Conservation (phyloP, 2,113 vertebrate genomes). For the Stercorarius parasiticus region DNA sequence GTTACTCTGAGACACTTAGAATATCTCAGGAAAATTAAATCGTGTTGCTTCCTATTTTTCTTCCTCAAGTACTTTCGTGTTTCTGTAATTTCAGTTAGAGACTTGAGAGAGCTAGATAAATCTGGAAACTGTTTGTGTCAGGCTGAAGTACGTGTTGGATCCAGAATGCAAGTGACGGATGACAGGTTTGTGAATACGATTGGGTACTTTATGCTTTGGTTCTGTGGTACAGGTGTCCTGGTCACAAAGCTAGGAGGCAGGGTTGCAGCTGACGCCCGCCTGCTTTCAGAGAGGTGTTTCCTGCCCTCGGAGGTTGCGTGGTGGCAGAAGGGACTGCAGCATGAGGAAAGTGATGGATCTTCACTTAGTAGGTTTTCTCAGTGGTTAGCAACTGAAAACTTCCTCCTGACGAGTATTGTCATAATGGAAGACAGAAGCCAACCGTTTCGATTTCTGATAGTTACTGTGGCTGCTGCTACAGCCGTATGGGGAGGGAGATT, state of each 20-base stretch:
- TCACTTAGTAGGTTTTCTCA: neutral
- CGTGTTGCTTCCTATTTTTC: neutral
- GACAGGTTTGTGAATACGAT: neutral
- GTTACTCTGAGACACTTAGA: neutral
- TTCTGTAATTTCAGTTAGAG: neutral
- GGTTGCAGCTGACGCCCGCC: neutral
- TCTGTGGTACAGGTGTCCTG: neutral
- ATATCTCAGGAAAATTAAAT: neutral
- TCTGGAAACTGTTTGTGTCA: neutral
- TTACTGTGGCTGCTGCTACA: neutral
- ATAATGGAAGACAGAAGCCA: neutral
- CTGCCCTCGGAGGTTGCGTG: neutral
- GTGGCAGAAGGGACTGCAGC: neutral
- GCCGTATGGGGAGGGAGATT: neutral
- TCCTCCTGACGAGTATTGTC: neutral
- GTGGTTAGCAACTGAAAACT: neutral
- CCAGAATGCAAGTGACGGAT: neutral
- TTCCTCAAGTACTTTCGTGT: neutral
- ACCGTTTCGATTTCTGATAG: neutral
- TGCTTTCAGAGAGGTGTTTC: neutral
- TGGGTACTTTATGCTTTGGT: neutral
- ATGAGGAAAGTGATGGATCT: neutral
- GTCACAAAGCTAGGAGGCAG: neutral
- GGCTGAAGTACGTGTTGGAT: neutral
- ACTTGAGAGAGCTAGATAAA: neutral